phyloP scores from a whole-genome alignment of 35 echinoderm and acorn worm genomes.

The Heliocidaris erythrogramma region DNA sequence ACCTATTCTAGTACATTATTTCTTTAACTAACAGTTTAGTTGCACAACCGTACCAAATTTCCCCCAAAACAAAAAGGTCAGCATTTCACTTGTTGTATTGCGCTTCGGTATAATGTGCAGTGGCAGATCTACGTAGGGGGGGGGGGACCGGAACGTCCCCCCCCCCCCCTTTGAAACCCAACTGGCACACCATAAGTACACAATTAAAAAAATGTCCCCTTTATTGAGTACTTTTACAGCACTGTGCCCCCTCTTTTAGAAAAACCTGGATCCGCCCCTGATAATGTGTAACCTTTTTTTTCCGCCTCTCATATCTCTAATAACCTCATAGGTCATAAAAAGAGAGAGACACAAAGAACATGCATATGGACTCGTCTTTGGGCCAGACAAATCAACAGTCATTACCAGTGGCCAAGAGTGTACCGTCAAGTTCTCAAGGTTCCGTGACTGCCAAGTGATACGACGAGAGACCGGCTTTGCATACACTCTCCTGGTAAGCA shows the following conservation, averaged over 20 bases:
- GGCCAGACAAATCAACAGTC: neutral
- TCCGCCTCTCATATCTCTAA: neutral
- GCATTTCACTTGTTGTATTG: neutral
- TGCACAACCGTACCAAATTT: neutral
- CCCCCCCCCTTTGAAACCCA: too few species aligned
- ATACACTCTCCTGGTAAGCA: neutral
- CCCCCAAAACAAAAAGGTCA: neutral
- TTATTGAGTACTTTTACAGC: too few species aligned
- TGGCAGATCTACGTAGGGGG: too few species aligned
- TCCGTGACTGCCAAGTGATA: neutral
- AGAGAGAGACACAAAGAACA: conserved; percentile 39
- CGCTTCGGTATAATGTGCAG: neutral
- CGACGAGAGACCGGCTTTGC: neutral
- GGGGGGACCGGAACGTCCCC: too few species aligned
- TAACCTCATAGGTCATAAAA: neutral
- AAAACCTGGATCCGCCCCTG: too few species aligned
- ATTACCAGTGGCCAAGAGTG: conserved; percentile 38
- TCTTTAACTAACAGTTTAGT: neutral
- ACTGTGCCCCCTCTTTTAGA: too few species aligned
- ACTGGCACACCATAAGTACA: too few species aligned
- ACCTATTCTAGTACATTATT: neutral
- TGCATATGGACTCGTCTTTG: neutral
- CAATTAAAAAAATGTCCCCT: too few species aligned
- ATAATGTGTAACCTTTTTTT: neutral
- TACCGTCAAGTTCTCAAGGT: conserved; percentile 36